Evolutionary conservation across 2,113 vertebrate species (phyloP).

Genomic region (Salvelinus fontinalis): DNA sequence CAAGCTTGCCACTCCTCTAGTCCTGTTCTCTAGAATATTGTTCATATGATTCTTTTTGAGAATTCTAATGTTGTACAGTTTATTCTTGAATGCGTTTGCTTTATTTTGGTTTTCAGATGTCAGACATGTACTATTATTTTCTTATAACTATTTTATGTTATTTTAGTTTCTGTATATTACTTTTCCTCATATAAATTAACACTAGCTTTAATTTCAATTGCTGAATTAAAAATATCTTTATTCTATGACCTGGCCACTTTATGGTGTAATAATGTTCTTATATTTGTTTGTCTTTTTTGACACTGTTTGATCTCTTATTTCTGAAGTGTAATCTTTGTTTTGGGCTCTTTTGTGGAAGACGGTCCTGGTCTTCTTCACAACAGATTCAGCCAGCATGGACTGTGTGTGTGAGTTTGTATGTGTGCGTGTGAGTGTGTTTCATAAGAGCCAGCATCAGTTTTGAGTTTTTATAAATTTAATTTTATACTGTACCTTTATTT

Average conservation of each 20-base stretch:
- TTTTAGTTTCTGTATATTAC: constrained; percentile 86
- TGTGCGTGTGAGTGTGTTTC: constrained; percentile 52
- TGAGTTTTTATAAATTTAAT: constrained; percentile 49
- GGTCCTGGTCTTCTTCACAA: constrained; percentile 61
- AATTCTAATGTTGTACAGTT: constrained; percentile 88
- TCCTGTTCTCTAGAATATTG: constrained; percentile 65
- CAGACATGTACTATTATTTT: constrained; percentile 87
- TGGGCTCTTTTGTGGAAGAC: constrained; percentile 65
- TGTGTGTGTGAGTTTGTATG: constrained; percentile 51
- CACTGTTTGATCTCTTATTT: constrained; percentile 68
- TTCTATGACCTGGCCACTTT: constrained; percentile 78
- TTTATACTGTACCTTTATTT: constrained; percentile 60
- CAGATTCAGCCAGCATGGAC: constrained; percentile 73
- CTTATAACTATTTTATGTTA: constrained; percentile 79
- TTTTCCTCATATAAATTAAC: constrained; percentile 86
- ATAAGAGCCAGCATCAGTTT: constrained; percentile 74
- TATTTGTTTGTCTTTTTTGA: constrained; percentile 68
- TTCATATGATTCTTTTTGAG: constrained; percentile 64
- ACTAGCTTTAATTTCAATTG: constrained; percentile 88
- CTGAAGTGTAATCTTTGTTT: constrained; percentile 72
- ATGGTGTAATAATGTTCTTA: constrained; percentile 71
- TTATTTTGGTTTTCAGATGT: constrained; percentile 84
- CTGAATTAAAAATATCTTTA: constrained; percentile 56
- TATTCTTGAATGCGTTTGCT: constrained; percentile 82
- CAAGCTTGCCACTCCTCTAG: constrained; percentile 65